Base-by-base conservation (phyloP, 92 coral and sea anemone species). In the Zoanthus solanderi region DNA sequence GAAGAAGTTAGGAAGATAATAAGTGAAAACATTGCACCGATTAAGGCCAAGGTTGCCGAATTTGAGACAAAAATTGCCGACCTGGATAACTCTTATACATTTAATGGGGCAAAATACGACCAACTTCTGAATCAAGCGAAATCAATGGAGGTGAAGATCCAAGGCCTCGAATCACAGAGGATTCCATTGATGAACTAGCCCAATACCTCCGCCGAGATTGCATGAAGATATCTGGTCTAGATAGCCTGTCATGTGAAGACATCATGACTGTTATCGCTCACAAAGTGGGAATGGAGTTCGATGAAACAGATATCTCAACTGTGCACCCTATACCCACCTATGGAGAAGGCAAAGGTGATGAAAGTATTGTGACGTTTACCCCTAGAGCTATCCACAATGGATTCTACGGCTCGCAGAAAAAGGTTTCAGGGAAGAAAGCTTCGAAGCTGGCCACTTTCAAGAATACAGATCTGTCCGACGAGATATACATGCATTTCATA, bases 151-250 rank as follows among this genome's bases (percentile, higher is more conserved):
- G 23, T 23, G 23, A 23, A 23, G 23, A 23, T 23, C 23, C 57
- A 52, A 52, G 57, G 57, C 57, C 3, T 52, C 7, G 57, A 52
- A 52, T 52, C 57, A 52, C 57, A 52, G 57, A 54, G 60, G 60
- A 54, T 54, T 54, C 13, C 6, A 44, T 87, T 37, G 91, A 88
- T 10, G 91, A 88, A 54, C 32, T 88, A 4, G 91, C 88, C 29
- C 91, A 88, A 23, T 82, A 88, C 72, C 67, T 88, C 53, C 63
- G 88, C 60, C 37, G 91, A 29, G 91, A 88, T 48, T 88, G 91
- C 52, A 56, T 82, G 13, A 83, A 88, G 57, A 82, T 88, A 53
- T 82, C 88, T 14, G 91, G 91, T 17, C 52, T 88, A 11, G 87
- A 83, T 17, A 46, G 45, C 29, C 16, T 63, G 46, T 29, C 82